Percentiles rank a stretch among this genome's conserved stretches.
Evolutionary conservation across 2,888 invertebrate genomes (phyloP).

Genomic region (Melipona bicolor): DNA sequence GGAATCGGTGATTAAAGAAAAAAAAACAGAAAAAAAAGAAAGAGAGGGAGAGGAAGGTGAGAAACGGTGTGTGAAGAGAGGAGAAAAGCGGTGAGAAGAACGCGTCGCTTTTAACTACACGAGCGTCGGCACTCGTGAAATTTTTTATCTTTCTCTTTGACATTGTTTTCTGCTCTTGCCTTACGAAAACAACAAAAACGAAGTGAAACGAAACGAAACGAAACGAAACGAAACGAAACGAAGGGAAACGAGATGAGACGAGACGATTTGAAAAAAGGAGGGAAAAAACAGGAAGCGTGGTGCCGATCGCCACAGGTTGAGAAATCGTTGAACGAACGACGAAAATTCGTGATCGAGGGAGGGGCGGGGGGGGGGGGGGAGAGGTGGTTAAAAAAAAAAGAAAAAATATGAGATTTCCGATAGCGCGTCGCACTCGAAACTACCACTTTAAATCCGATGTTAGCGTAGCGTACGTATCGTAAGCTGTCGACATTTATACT

Average conservation of each 20-base stretch:
- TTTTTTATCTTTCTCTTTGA: slow-evolving; percentile 51
- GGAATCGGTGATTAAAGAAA: background rate
- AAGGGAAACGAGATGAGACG: background rate
- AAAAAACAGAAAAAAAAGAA: background rate
- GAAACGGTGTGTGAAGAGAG: background rate
- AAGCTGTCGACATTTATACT: slow-evolving; percentile 66
- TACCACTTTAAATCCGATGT: slow-evolving; percentile 62
- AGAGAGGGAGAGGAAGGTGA: background rate
- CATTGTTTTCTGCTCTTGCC: slow-evolving; percentile 61
- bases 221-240: background rate
- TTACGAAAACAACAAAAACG: slow-evolving; percentile 24
- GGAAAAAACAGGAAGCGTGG: background rate
- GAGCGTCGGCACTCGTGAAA: slow-evolving; percentile 27
- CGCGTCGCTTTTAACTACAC: slow-evolving; percentile 24
- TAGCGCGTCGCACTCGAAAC: slow-evolving; percentile 46
- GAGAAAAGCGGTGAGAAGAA: background rate
- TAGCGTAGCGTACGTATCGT: slow-evolving; percentile 60
- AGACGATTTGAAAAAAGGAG: no score
- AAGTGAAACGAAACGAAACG: slow-evolving; percentile 3
- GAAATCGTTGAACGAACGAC: slow-evolving; percentile 9
- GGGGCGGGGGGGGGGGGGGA: no score
- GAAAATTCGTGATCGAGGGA: slow-evolving; percentile 3
- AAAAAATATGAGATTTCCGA: slow-evolving; percentile 24
- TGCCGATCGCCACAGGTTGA: background rate
- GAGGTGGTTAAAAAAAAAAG: no score